Evolutionary conservation across 2,113 vertebrate species (phyloP).

Genomic region (Nannobrachium achirus): DNA sequence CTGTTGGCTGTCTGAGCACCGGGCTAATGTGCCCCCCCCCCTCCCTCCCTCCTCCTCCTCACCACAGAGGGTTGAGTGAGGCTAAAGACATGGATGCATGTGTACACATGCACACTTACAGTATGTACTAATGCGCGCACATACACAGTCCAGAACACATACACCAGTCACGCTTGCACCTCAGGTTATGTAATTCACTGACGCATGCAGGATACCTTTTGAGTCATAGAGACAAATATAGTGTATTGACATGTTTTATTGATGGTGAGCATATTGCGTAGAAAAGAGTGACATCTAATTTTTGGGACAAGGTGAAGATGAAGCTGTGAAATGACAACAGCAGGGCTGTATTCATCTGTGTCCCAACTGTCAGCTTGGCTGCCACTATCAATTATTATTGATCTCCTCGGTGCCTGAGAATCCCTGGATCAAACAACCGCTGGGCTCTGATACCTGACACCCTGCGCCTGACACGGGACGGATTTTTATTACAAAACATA

Average conservation of each 20-base stretch:
- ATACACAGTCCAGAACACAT: background rate
- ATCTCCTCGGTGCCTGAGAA: constrained; percentile 46
- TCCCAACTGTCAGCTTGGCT: constrained; percentile 23
- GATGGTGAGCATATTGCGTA: background rate
- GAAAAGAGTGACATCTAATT: background rate
- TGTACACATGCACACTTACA: constrained; percentile 13
- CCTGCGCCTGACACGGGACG: constrained; percentile 16
- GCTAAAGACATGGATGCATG: constrained; percentile 5
- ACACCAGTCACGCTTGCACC: background rate
- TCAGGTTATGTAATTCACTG: background rate
- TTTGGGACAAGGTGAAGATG: background rate
- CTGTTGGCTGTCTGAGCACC: constrained; percentile 58
- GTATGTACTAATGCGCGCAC: constrained; percentile 1
- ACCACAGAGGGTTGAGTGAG: constrained; percentile 50
- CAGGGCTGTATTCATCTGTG: background rate
- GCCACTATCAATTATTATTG: constrained; percentile 51
- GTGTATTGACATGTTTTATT: background rate
- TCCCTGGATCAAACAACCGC: constrained; percentile 50
- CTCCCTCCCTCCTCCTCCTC: constrained; percentile 25
- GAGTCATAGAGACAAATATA: constrained; percentile 1
- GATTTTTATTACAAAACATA: constrained; percentile 2
- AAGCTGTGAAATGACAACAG: constrained; percentile 11
- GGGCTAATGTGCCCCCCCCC: constrained; percentile 61
- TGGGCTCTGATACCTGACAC: constrained; percentile 60
- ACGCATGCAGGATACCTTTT: background rate